Percentiles rank a stretch among this genome's conserved stretches.
phyloP scores from a whole-genome alignment of 2,797 vertebrate genomes.

The Amblyraja radiata region DNA sequence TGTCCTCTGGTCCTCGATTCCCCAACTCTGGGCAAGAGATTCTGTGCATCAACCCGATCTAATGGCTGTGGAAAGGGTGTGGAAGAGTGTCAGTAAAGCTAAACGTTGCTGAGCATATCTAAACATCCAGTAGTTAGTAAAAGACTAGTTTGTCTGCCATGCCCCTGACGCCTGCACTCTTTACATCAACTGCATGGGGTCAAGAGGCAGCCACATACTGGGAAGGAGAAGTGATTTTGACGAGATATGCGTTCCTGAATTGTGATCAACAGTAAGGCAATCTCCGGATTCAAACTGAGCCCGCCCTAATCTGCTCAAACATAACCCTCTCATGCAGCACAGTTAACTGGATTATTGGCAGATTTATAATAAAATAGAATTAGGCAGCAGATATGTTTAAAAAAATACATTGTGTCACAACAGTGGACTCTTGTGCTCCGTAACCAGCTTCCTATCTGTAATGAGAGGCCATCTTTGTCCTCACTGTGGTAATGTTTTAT shows the following conservation, averaged over 20 bases:
- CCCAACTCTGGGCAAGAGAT: too few species aligned
- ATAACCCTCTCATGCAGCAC: not conserved
- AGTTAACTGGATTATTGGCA: not conserved
- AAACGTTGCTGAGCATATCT: not conserved
- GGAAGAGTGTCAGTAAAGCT: not conserved
- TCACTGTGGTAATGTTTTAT: not conserved
- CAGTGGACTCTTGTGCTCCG: too few species aligned
- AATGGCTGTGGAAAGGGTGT: not conserved
- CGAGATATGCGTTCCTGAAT: not conserved
- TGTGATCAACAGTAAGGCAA: not conserved
- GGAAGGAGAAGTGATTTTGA: slow-evolving; percentile 12
- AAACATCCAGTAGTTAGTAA: not conserved
- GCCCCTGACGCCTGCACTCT: not conserved
- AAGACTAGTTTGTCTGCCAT: not conserved
- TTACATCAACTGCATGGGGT: not conserved
- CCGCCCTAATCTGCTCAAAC: not conserved
- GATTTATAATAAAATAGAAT: slow-evolving; percentile 3
- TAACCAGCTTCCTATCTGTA: not conserved
- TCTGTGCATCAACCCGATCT: too few species aligned
- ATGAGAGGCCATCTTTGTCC: not conserved
- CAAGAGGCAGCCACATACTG: not conserved
- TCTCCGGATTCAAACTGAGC: not conserved
- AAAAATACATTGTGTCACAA: not conserved
- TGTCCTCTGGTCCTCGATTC: too few species aligned
- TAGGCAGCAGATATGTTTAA: not conserved